phyloP scores from a whole-genome alignment of 2,888 invertebrate genomes.

The Noctua fimbriata region DNA sequence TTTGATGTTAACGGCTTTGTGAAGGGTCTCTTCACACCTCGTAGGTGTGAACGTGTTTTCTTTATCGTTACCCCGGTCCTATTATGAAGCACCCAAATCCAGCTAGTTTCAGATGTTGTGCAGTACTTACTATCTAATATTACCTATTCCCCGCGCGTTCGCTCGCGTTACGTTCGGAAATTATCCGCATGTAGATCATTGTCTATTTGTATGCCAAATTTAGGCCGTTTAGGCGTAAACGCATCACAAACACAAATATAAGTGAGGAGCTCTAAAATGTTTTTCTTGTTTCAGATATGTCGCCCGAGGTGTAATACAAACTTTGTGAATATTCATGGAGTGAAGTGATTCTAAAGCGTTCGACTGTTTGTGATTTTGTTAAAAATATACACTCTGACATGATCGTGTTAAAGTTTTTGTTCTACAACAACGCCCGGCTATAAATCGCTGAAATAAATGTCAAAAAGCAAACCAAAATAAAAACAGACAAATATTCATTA shows the following conservation, averaged over 20 bases:
- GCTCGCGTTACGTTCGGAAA: not conserved
- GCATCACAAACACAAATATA: not conserved
- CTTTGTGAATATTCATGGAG: conserved; percentile 23
- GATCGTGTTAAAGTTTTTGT: conserved; percentile 5
- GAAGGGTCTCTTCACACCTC: not conserved
- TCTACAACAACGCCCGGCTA: not conserved
- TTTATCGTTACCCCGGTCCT: not conserved
- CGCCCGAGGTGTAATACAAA: not conserved
- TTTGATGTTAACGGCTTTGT: not conserved
- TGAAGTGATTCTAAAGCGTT: conserved; percentile 40
- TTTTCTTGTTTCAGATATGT: conserved; percentile 53
- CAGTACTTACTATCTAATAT: not conserved
- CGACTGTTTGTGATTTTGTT: conserved; percentile 35
- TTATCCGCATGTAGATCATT: not conserved
- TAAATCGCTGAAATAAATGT: not conserved
- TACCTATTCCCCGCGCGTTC: not conserved
- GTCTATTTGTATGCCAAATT: not conserved
- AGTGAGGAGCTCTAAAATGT: not conserved
- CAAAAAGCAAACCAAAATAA: not conserved
- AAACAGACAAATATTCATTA: not conserved
- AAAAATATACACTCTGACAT: conserved; percentile 35
- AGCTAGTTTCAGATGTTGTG: too few relatives aligned
- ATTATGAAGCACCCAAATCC: too few relatives aligned
- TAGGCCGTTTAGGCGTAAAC: not conserved
- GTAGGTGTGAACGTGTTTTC: not conserved